Conservation (phyloP, 2,797 vertebrate species). For the Neosilurus mollespiculum region DNA sequence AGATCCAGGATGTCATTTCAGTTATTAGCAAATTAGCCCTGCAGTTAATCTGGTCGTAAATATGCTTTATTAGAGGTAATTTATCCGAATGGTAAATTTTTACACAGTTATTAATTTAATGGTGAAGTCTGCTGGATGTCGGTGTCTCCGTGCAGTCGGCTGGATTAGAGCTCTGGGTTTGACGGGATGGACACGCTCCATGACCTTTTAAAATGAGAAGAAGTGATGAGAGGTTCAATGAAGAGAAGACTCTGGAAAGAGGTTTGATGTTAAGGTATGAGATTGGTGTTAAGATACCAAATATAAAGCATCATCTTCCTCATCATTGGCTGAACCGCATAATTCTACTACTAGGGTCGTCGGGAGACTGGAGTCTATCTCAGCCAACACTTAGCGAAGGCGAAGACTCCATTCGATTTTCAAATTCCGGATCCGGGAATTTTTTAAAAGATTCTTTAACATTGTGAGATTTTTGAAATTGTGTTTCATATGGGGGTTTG, state of each 20-base stretch:
- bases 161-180: background rate
- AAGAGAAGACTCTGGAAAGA: background rate
- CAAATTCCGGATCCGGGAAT: no score
- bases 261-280: no score
- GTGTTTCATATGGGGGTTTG: no score
- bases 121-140: constrained; percentile 6
- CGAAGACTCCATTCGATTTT: no score
- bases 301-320: no score
- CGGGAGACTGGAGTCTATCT: no score
- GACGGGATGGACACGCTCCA: background rate
- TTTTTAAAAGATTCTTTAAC: no score
- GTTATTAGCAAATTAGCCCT: constrained; percentile 29
- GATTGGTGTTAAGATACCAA: background rate
- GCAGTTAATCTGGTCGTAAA: constrained; percentile 27
- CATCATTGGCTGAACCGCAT: no score
- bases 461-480: no score
- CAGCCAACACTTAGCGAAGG: no score
- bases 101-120: constrained; percentile 37
- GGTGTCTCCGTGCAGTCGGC: background rate
- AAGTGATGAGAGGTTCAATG: background rate
- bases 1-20: background rate
- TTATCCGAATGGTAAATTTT: constrained; percentile 39
- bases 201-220: background rate
- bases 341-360: no score
- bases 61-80: constrained; percentile 24